Evolutionary conservation across 2,113 vertebrate species (phyloP).

Genomic region (Echinops telfairi): DNA sequence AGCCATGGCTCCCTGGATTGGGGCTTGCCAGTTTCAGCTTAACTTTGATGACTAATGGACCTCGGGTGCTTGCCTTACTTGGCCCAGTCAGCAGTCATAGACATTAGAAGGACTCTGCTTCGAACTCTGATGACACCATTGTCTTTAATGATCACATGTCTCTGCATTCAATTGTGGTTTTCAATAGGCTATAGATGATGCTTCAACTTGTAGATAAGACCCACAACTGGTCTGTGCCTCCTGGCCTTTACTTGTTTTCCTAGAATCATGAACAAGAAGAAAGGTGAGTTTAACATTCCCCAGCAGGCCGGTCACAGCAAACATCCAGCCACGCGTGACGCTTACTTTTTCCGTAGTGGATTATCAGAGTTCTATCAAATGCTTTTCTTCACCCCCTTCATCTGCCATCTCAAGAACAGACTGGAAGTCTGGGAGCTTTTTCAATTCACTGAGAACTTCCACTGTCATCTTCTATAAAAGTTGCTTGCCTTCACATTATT

Average conservation of each 20-base stretch:
- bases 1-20: not conserved
- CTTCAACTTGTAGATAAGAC: not conserved
- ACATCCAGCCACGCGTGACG: not conserved
- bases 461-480: constrained; percentile 32
- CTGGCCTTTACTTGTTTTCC: constrained; percentile 6
- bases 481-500: constrained; percentile 30
- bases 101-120: not conserved
- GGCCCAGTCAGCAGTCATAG: not conserved
- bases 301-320: not conserved
- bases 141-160: constrained; percentile 24
- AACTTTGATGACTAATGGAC: not conserved
- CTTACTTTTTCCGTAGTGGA: not conserved
- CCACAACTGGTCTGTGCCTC: constrained; percentile 4
- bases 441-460: not conserved
- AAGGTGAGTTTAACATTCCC: not conserved
- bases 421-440: constrained; percentile 3
- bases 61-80: not conserved
- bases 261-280: constrained; percentile 9
- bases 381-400: not conserved
- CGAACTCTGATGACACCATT: not conserved
- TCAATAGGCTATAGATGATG: not conserved
- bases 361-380: constrained; percentile 39
- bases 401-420: not conserved
- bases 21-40: not conserved
- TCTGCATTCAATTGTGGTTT: constrained; percentile 44